Conservation (phyloP, 2,888 invertebrate species). For the Melieria picta region DNA sequence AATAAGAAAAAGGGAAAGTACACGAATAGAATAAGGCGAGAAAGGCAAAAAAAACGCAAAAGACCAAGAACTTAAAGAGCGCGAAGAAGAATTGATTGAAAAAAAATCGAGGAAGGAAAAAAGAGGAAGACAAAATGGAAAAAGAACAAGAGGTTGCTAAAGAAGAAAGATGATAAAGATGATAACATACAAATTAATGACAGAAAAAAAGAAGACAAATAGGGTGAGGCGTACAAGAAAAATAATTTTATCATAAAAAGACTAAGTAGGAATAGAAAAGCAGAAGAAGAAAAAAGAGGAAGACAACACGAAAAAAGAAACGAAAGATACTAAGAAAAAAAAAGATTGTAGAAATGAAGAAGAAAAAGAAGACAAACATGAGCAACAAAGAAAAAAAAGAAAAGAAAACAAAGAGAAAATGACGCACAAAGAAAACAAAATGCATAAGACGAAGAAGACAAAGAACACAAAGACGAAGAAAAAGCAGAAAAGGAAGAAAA, state of each 20-base stretch:
- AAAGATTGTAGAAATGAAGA: too few relatives aligned
- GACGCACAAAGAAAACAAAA: background rate
- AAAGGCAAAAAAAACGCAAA: too few relatives aligned
- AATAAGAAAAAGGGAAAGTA: too few relatives aligned
- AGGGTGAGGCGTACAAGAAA: constrained; percentile 45
- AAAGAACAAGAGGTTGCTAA: background rate
- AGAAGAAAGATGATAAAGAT: background rate
- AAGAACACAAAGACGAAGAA: constrained; percentile 4
- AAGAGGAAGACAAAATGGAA: too few relatives aligned
- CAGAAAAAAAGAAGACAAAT: background rate
- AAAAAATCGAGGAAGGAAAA: too few relatives aligned
- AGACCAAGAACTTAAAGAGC: too few relatives aligned
- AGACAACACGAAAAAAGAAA: constrained; percentile 7
- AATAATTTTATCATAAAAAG: too few relatives aligned
- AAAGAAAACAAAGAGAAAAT: background rate
- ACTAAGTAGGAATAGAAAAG: constrained; percentile 12
- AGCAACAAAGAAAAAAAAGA: background rate
- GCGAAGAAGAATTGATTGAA: too few relatives aligned
- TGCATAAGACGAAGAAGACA: background rate
- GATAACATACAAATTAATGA: constrained; percentile 39
- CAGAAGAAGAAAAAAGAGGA: background rate
- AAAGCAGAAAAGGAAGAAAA: constrained; percentile 17
- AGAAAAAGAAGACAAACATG: too few relatives aligned
- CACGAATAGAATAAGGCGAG: too few relatives aligned
- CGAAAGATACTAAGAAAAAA: background rate